Evolutionary conservation across 2,113 vertebrate genomes (phyloP).

Genomic region (Eubucco bourcierii): DNA sequence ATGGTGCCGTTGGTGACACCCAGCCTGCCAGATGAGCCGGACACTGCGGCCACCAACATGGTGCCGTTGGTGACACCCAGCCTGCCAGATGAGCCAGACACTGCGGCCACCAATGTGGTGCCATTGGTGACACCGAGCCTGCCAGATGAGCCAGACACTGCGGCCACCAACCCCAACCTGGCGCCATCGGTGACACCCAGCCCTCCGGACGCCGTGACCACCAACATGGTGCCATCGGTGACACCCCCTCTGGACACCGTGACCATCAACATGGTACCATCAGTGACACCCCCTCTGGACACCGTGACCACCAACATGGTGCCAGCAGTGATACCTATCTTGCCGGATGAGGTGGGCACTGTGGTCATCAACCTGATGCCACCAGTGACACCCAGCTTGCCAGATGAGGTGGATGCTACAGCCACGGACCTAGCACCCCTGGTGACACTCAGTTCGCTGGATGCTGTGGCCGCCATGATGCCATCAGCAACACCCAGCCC

Average conservation of each 20-base stretch:
- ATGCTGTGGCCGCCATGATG: rapidly evolving
- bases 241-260: rapidly evolving
- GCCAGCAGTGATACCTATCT: neutral
- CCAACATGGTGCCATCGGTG: rapidly evolving
- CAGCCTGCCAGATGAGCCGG: rapidly evolving
- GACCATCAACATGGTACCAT: rapidly evolving
- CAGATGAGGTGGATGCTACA: no score
- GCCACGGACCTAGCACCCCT: rapidly evolving
- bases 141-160: no score
- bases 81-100: rapidly evolving
- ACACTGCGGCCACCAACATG: rapidly evolving
- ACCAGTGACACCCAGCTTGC: neutral
- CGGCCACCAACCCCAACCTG: neutral
- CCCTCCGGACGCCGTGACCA: no score
- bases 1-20: no score
- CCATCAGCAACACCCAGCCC: neutral
- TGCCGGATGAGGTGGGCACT: neutral
- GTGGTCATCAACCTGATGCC: neutral
- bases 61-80: rapidly evolving
- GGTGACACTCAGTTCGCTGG: neutral
- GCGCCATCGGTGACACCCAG: neutral
- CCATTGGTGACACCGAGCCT: neutral
- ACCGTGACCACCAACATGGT: rapidly evolving
- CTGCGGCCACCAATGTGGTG: no score
- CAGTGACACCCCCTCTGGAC: neutral